phyloP scores from a whole-genome alignment of 2,888 invertebrate species.

The Tiliacea citrago region DNA sequence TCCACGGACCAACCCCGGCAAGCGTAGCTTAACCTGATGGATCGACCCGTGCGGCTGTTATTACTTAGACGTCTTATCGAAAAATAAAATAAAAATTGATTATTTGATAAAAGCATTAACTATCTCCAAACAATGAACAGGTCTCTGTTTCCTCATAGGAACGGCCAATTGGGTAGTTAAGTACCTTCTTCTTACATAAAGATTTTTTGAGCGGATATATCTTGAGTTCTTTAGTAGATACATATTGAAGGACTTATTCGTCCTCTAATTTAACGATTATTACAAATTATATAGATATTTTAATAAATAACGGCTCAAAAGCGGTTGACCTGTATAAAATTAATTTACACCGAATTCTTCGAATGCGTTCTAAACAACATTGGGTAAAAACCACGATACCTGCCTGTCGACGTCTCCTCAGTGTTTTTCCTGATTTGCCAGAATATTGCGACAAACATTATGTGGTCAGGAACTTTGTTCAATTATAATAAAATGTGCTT shows the following conservation, averaged over 20 bases:
- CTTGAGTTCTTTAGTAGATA: too few relatives aligned
- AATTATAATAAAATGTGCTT: not conserved
- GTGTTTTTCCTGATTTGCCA: slow-evolving; percentile 37
- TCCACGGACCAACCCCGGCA: too few relatives aligned
- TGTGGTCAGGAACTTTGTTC: slow-evolving; percentile 4
- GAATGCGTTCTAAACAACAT: slow-evolving; percentile 1
- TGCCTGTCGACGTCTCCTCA: not conserved
- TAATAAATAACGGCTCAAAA: not conserved
- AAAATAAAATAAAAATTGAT: too few relatives aligned
- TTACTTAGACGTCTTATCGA: too few relatives aligned
- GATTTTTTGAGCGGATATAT: too few relatives aligned
- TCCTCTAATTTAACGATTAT: slow-evolving; percentile 6
- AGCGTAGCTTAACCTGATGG: too few relatives aligned
- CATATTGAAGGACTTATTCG: not conserved
- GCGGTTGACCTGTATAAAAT: not conserved
- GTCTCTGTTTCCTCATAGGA: too few relatives aligned
- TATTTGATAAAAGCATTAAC: too few relatives aligned
- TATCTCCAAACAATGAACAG: too few relatives aligned
- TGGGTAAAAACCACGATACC: slow-evolving; percentile 32
- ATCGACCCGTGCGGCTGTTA: too few relatives aligned
- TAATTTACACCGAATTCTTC: slow-evolving; percentile 7
- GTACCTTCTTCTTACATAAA: too few relatives aligned
- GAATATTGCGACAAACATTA: not conserved
- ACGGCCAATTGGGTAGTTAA: too few relatives aligned
- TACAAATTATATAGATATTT: slow-evolving; percentile 1